phyloP scores from a whole-genome alignment of 53 echinoderm and acorn worm species.

The Antedon mediterranea region DNA sequence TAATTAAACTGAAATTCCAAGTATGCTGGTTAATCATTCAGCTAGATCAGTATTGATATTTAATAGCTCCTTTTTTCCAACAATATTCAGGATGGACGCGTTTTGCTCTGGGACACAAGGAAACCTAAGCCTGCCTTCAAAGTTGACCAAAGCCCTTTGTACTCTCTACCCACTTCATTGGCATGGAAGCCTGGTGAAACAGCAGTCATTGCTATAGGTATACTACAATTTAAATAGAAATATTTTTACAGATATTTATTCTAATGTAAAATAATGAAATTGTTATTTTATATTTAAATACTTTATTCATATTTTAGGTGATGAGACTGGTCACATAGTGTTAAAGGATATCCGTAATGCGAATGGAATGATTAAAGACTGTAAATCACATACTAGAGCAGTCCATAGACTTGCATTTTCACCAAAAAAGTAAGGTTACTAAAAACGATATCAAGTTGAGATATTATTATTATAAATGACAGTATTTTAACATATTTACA shows the following conservation, averaged over 20 bases:
- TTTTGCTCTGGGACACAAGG: slow-evolving; percentile 78
- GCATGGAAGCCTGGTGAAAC: slow-evolving; percentile 84
- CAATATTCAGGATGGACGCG: slow-evolving; percentile 52
- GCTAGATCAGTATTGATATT: no score
- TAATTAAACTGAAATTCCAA: no score
- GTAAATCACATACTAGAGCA: slow-evolving; percentile 66
- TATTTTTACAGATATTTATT: neutral
- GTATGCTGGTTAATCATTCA: no score
- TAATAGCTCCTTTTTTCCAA: neutral
- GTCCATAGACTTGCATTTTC: slow-evolving; percentile 89
- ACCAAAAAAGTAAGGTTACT: slow-evolving; percentile 46
- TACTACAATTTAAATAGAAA: no score
- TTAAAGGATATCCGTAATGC: slow-evolving; percentile 54
- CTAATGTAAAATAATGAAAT: no score
- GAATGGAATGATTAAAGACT: slow-evolving; percentile 22
- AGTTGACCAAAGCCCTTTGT: slow-evolving; percentile 15
- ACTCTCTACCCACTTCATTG: slow-evolving; percentile 51
- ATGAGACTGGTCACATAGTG: slow-evolving; percentile 58
- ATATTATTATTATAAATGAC: no score
- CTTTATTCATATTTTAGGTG: slow-evolving; percentile 26
- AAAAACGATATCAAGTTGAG: neutral
- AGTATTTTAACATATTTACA: no score
- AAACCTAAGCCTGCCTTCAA: slow-evolving; percentile 75
- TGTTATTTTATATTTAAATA: no score
- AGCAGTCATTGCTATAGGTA: slow-evolving; percentile 69